These are phyloP conservation scores for Glossophaga mutica DNA, from an alignment of 2,797 vertebrate species.

Conservation along the genomic window DNA sequence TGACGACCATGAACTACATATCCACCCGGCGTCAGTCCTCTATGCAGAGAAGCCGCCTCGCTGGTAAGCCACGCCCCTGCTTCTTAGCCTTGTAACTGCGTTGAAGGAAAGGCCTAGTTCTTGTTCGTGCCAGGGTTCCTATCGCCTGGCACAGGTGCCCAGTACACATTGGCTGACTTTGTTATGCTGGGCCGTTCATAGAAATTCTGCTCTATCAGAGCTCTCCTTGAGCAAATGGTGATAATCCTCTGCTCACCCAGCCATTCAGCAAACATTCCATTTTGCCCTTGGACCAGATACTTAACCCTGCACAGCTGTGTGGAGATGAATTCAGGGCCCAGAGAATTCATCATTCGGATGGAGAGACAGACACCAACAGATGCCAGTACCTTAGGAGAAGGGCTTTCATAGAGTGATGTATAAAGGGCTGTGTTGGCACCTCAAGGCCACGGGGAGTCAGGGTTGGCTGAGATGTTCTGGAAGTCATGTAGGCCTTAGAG, in stretches of 20 bases:
- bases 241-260: background rate
- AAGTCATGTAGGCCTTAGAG: background rate
- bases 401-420: background rate
- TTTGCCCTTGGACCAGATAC: background rate
- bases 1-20: constrained; percentile 95
- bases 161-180: accelerated
- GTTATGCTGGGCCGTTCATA: background rate
- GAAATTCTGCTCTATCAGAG: background rate
- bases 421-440: background rate
- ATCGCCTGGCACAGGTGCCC: background rate
- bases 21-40: constrained; percentile 96
- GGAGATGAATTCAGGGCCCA: background rate
- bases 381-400: background rate
- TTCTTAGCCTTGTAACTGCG: background rate
- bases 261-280: background rate
- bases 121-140: background rate
- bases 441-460: background rate
- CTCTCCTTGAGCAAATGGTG: background rate
- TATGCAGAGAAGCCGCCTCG: constrained; percentile 97
- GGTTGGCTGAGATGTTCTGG: background rate
- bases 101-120: background rate
- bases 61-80: constrained; percentile 85
- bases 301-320: background rate
- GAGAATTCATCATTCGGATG: background rate
- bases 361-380: background rate